phyloP scores from a whole-genome alignment of 2,113 vertebrate species.

The Salvelinus namaycush region DNA sequence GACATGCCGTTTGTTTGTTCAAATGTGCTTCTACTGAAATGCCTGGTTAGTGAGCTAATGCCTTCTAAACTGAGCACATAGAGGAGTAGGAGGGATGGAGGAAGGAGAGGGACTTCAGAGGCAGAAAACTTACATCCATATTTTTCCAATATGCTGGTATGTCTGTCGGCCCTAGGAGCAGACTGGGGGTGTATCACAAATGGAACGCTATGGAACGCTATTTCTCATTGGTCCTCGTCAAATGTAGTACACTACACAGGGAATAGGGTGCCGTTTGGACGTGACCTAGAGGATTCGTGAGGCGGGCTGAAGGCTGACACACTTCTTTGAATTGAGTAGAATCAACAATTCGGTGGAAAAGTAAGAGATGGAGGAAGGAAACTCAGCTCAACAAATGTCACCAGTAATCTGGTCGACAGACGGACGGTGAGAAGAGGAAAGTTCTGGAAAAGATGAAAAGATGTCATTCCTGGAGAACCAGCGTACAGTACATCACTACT shows the following conservation, averaged over 20 bases:
- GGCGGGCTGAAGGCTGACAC: conserved; percentile 24
- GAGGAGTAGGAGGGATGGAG: conserved; percentile 34
- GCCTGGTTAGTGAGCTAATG: conserved; percentile 55
- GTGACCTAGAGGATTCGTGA: too few species aligned
- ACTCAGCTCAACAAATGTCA: conserved; percentile 61
- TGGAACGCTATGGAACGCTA: too few species aligned
- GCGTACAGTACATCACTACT: conserved; percentile 34
- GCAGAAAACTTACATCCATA: conserved; percentile 48
- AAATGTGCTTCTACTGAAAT: too few species aligned
- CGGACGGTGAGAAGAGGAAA: conserved; percentile 51
- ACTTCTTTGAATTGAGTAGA: conserved; percentile 58
- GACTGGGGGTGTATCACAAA: accelerated
- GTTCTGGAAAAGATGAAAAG: conserved; percentile 46
- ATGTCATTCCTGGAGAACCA: conserved; percentile 46
- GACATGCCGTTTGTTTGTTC: conserved; percentile 14
- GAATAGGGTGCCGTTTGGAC: too few species aligned
- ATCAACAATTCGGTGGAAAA: too few species aligned
- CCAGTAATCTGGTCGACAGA: conserved; percentile 45
- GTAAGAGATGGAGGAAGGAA: conserved; percentile 20
- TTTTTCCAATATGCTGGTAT: conserved; percentile 62
- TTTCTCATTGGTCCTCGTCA: too few species aligned
- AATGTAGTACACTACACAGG: too few species aligned
- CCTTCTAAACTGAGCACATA: conserved; percentile 58
- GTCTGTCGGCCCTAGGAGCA: neutral
- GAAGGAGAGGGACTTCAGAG: conserved; percentile 34